phyloP scores from a whole-genome alignment of 2,797 vertebrate genomes.

The Brachyalestes nurse region DNA sequence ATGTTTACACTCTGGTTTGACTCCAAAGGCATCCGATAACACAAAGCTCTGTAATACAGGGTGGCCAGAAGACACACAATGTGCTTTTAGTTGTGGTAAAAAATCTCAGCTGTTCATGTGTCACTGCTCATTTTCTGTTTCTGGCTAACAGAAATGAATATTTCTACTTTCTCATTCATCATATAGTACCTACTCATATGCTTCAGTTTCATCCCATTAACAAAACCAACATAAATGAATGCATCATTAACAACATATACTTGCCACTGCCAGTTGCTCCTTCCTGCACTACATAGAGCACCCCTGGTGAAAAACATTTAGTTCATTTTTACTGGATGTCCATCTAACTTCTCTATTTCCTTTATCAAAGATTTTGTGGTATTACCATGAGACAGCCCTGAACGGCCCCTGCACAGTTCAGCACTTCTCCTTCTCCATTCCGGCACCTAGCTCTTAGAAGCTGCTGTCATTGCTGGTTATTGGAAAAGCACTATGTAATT shows the following conservation, averaged over 20 bases:
- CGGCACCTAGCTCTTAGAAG: too few relatives aligned
- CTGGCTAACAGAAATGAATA: background rate
- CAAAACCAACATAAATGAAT: constrained; percentile 1
- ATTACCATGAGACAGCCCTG: background rate
- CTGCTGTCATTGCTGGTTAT: too few relatives aligned
- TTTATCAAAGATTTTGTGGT: background rate
- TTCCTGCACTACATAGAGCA: constrained; percentile 1
- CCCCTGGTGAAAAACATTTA: background rate
- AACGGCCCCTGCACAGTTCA: too few relatives aligned
- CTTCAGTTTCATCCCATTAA: background rate
- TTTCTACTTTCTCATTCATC: background rate
- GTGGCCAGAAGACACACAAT: constrained; percentile 43
- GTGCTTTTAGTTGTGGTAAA: constrained; percentile 9
- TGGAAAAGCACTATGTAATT: too few relatives aligned
- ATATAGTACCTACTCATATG: background rate
- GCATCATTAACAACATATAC: background rate
- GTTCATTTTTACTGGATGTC: background rate
- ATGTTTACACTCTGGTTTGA: constrained; percentile 52
- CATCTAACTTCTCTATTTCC: background rate
- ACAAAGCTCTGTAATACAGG: constrained; percentile 26
- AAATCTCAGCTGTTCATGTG: background rate
- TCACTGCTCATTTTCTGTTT: constrained; percentile 3
- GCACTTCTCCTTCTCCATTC: too few relatives aligned
- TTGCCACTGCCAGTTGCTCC: background rate
- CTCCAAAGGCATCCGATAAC: constrained; percentile 36